Evolutionary conservation across 2,113 vertebrate species (phyloP).

Genomic region (Theropithecus gelada): DNA sequence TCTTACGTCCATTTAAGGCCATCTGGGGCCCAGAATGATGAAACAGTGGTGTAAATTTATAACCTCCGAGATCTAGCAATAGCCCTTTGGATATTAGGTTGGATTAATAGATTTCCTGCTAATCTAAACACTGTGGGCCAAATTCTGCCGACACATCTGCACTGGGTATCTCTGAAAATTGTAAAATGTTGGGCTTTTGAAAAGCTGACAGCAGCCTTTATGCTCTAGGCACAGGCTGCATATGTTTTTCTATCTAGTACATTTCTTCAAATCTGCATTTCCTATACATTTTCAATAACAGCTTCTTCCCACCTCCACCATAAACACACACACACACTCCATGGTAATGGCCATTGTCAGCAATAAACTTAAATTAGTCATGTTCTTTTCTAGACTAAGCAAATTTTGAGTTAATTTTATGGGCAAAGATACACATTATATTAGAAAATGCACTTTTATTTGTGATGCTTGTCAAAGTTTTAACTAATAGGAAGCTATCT

Average conservation of each 20-base stretch:
- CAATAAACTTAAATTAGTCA: neutral
- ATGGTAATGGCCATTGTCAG: neutral
- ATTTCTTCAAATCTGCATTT: slow-evolving; percentile 60
- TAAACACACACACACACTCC: too few relatives aligned
- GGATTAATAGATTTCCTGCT: slow-evolving; percentile 82
- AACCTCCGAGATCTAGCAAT: slow-evolving; percentile 74
- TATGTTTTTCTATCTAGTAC: slow-evolving; percentile 67
- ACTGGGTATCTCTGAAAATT: slow-evolving; percentile 54
- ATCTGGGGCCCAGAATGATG: slow-evolving; percentile 80
- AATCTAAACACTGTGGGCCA: slow-evolving; percentile 78
- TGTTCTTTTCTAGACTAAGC: slow-evolving; percentile 38
- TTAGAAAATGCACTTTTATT: neutral
- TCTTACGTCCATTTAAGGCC: slow-evolving; percentile 71
- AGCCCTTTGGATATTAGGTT: slow-evolving; percentile 77
- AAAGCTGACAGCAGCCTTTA: slow-evolving; percentile 73
- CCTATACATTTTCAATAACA: slow-evolving; percentile 41
- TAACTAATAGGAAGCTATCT: neutral
- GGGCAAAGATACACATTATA: neutral
- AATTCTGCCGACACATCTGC: slow-evolving; percentile 77
- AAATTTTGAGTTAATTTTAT: neutral
- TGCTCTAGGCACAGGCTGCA: slow-evolving; percentile 64
- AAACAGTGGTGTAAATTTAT: slow-evolving; percentile 81
- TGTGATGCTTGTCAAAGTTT: neutral
- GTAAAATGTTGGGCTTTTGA: slow-evolving; percentile 66
- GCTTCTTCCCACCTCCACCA: neutral